These are phyloP conservation scores for Lithosia quadra DNA, from an alignment of 2,888 invertebrate species.

Conservation along the genomic window DNA sequence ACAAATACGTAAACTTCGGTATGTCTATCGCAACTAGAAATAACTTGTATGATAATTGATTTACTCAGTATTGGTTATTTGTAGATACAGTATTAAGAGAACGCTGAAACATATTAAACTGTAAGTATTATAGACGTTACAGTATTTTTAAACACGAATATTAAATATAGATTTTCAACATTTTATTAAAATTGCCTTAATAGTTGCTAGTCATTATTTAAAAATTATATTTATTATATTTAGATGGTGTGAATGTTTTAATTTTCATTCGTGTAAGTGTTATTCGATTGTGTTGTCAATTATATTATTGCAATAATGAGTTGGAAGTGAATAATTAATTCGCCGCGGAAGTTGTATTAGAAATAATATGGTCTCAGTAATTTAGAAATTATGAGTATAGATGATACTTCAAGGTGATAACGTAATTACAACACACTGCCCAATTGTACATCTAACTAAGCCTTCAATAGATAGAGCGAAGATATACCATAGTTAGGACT, in stretches of 20 bases:
- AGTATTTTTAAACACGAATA: constrained; percentile 49
- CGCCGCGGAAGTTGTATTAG: constrained; percentile 38
- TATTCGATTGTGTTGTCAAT: constrained; percentile 35
- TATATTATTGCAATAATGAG: constrained; percentile 31
- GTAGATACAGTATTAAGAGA: constrained; percentile 20
- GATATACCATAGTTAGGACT: background rate
- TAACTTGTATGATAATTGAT: background rate
- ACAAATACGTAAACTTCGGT: background rate
- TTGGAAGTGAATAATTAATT: constrained; percentile 12
- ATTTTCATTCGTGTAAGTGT: constrained; percentile 22
- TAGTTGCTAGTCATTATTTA: constrained; percentile 72
- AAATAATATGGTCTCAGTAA: constrained; percentile 41
- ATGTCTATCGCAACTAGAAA: background rate
- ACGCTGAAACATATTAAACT: constrained; percentile 29
- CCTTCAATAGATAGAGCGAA: constrained; percentile 14
- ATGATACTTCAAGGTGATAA: constrained; percentile 23
- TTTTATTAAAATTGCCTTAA: constrained; percentile 70
- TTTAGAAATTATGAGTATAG: constrained; percentile 14
- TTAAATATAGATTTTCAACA: constrained; percentile 41
- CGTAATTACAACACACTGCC: constrained; percentile 40
- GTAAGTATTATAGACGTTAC: constrained; percentile 40
- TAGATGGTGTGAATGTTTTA: constrained; percentile 30
- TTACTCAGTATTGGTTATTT: constrained; percentile 19
- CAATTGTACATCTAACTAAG: constrained; percentile 29
- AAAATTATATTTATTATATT: constrained; percentile 39